A percentile compares a stretch with the other conserved stretches of the same genome.
phyloP scores from a whole-genome alignment of 2,113 vertebrate genomes.

The Corvus moneduloides region DNA sequence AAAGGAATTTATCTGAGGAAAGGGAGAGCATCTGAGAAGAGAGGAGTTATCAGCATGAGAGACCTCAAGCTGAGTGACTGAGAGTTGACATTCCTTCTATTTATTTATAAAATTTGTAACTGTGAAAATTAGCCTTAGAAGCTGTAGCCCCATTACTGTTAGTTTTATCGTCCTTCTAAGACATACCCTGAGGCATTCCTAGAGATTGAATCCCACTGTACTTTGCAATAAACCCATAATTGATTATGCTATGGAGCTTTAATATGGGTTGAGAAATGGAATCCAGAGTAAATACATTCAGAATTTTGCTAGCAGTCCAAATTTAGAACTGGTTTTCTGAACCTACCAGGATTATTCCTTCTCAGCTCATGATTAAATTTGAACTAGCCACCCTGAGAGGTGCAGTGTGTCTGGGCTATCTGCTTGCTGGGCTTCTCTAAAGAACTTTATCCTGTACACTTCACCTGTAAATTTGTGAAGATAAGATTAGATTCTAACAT shows the following conservation, averaged over 20 bases:
- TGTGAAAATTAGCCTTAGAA: slow-evolving; percentile 81
- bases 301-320: slow-evolving; percentile 77
- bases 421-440: slow-evolving; percentile 52
- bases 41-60: slow-evolving; percentile 61
- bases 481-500: slow-evolving; percentile 56
- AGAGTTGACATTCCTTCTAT: slow-evolving; percentile 75
- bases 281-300: slow-evolving; percentile 78
- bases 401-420: background rate
- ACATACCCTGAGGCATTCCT: slow-evolving; percentile 72
- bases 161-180: slow-evolving; percentile 79
- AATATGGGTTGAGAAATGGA: slow-evolving; percentile 76
- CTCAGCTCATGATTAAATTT: slow-evolving; percentile 74
- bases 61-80: slow-evolving; percentile 75
- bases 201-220: slow-evolving; percentile 77
- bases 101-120: slow-evolving; percentile 82
- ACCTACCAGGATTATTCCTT: slow-evolving; percentile 73
- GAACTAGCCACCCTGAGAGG: slow-evolving; percentile 61
- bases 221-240: slow-evolving; percentile 79
- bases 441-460: slow-evolving; percentile 63
- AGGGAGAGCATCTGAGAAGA: slow-evolving; percentile 44
- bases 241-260: slow-evolving; percentile 82
- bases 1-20: slow-evolving; percentile 36
- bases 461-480: slow-evolving; percentile 59
- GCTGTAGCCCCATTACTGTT: slow-evolving; percentile 78
- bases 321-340: slow-evolving; percentile 79